These are phyloP conservation scores for Tupaia tana DNA, from an alignment of 2,113 vertebrate genomes.

Conservation along the genomic window DNA sequence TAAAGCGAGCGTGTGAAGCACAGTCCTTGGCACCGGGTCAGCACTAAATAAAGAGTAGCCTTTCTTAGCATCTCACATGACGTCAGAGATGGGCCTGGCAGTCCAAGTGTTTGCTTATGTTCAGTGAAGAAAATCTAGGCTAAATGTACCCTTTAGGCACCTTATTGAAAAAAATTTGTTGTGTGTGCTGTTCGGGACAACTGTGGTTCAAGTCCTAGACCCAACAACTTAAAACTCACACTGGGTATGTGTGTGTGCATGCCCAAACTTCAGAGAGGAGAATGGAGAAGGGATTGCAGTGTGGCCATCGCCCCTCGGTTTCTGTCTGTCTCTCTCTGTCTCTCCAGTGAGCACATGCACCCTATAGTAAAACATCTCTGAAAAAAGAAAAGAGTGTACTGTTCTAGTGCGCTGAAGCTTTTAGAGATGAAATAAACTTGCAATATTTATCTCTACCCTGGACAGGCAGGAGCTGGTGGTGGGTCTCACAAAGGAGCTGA, in stretches of 20 bases:
- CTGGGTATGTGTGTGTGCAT: too few relatives aligned
- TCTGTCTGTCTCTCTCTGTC: too few relatives aligned
- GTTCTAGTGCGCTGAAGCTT: neutral
- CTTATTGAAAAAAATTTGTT: neutral
- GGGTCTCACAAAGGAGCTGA: slow-evolving; percentile 74
- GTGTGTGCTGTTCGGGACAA: too few relatives aligned
- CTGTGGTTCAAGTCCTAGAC: too few relatives aligned
- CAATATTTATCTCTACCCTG: neutral
- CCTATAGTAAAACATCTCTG: too few relatives aligned
- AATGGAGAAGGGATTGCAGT: too few relatives aligned
- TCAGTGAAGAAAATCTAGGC: neutral
- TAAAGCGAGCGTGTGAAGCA: neutral
- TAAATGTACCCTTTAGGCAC: neutral
- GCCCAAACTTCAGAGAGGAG: too few relatives aligned
- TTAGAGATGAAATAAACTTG: neutral
- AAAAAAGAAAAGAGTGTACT: neutral
- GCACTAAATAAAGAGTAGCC: neutral
- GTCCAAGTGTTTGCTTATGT: neutral
- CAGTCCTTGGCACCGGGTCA: neutral
- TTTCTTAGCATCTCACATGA: neutral
- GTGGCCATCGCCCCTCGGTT: too few relatives aligned
- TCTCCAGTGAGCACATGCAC: too few relatives aligned
- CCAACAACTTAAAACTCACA: too few relatives aligned
- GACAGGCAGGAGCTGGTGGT: slow-evolving; percentile 78
- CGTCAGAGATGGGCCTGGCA: neutral